These are phyloP conservation scores for Sarcophaga subvicina DNA, from an alignment of 2,888 invertebrate genomes.

Conservation along the genomic window DNA sequence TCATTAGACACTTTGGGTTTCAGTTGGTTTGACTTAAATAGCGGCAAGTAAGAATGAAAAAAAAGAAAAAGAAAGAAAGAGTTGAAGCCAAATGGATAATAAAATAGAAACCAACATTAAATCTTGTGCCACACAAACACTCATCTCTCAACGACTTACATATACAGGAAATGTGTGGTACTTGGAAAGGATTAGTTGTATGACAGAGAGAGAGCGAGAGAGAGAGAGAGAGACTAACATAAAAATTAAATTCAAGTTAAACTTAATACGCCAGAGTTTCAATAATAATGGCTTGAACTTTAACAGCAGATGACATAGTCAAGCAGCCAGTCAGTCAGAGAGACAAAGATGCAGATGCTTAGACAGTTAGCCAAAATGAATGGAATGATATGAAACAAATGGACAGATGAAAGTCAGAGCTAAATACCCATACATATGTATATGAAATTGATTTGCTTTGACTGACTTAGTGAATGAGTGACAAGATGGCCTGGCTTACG, in stretches of 20 bases:
- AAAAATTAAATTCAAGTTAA: conserved; percentile 4
- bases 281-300: conserved; percentile 13
- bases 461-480: conserved; percentile 41
- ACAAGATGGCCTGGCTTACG: conserved; percentile 24
- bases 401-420: conserved; percentile 34
- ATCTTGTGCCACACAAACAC: conserved; percentile 13
- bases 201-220: background rate
- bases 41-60: background rate
- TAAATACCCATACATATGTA: background rate
- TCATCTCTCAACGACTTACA: background rate
- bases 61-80: background rate
- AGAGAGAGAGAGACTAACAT: background rate
- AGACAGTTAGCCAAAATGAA: background rate
- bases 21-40: conserved; percentile 37
- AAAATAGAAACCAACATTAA: conserved; percentile 37
- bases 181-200: conserved; percentile 49
- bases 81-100: conserved; percentile 12
- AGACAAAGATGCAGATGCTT: no score
- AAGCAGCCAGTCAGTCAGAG: background rate
- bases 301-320: background rate
- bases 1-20: conserved; percentile 49
- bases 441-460: conserved; percentile 39
- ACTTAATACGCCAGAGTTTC: conserved; percentile 11
- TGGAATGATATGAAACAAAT: background rate
- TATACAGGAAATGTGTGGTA: background rate